A percentile compares a stretch with the other conserved stretches of the same genome.
These are phyloP conservation scores for Phengaris arion DNA, from an alignment of 2,888 invertebrate genomes.

Conservation along the genomic window DNA sequence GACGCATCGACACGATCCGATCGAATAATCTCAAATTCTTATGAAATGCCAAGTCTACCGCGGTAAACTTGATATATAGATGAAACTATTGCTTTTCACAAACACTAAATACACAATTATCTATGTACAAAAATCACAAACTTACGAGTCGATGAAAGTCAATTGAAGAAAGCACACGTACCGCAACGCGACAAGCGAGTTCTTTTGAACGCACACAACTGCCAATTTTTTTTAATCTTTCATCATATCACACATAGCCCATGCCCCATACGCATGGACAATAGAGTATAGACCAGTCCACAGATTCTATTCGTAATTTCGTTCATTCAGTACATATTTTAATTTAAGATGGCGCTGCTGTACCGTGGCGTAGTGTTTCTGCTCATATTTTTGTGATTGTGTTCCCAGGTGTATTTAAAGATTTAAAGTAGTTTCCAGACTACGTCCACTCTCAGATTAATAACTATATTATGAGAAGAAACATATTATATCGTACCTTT, in stretches of 20 bases:
- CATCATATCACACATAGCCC: background rate
- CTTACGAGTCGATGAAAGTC: constrained; percentile 79
- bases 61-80: constrained; percentile 32
- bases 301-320: background rate
- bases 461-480: too few relatives aligned
- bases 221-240: constrained; percentile 40
- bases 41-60: constrained; percentile 40
- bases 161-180: constrained; percentile 75
- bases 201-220: constrained; percentile 69
- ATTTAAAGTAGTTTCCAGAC: too few relatives aligned
- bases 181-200: constrained; percentile 73
- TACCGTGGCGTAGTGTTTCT: too few relatives aligned
- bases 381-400: too few relatives aligned
- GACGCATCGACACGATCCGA: constrained; percentile 78
- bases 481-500: too few relatives aligned
- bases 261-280: background rate
- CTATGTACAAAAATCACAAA: constrained; percentile 64
- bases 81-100: constrained; percentile 41
- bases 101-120: constrained; percentile 59
- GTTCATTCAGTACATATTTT: too few relatives aligned
- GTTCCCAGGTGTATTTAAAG: too few relatives aligned
- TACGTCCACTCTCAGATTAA: too few relatives aligned
- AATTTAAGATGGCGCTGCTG: too few relatives aligned
- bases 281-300: background rate
- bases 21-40: constrained; percentile 64